Percentiles rank a stretch among this genome's conserved stretches.
These are phyloP conservation scores for Dendrocincla tyrannina DNA, from an alignment of 2,797 vertebrate genomes.

Conservation along the genomic window DNA sequence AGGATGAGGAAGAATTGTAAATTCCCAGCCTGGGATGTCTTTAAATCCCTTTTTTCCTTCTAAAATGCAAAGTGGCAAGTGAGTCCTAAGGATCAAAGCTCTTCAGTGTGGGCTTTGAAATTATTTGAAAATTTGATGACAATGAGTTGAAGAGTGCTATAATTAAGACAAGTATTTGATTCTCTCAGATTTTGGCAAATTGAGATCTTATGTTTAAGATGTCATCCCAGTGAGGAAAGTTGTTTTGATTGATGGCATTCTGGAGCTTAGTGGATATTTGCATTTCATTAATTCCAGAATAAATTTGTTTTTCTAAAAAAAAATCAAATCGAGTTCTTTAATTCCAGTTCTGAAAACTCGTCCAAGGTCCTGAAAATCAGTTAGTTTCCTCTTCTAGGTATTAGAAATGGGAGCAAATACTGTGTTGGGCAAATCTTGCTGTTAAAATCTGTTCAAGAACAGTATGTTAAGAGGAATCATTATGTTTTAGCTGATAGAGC, in stretches of 20 bases:
- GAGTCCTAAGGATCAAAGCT: neutral
- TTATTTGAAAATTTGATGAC: neutral
- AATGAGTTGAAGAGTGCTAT: neutral
- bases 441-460: neutral
- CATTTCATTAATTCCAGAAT: neutral
- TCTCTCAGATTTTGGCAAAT: neutral
- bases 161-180: neutral
- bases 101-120: neutral
- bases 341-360: neutral
- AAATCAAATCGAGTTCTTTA: neutral
- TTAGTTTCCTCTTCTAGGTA: neutral
- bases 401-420: neutral
- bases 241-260: neutral
- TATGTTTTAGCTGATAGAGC: neutral
- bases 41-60: neutral
- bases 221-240: neutral
- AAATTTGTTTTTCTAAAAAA: neutral
- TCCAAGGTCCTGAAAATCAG: neutral
- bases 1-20: neutral
- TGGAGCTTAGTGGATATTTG: neutral
- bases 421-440: neutral
- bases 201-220: neutral
- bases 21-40: neutral
- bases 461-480: neutral
- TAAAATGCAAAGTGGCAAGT: neutral